Evolutionary conservation across 1,140 invertebrate genomes (phyloP), one percentile per base, ranked within the genome.

Genomic region (Zaprionus gabonicus): DNA sequence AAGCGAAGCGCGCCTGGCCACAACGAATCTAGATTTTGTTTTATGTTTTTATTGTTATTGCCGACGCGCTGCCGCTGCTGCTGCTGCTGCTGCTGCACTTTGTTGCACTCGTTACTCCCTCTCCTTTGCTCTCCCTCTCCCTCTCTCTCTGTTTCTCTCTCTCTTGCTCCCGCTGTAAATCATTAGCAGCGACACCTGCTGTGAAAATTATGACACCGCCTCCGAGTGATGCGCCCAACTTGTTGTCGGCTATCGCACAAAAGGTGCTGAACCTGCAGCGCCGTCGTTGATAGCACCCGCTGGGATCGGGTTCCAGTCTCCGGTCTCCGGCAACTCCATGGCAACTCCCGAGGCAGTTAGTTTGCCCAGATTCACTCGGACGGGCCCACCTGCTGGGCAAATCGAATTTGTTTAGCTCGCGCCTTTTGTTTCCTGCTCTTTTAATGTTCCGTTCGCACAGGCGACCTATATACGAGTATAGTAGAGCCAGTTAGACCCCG

Each of bases 191-290:
- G 81, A 84, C 91, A 91, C 91, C 91, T 92, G 91, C 91, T 92
- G 91, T 91, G 91, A 92, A 92, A 92, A 92, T 92, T 91, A 92
- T 92, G 91, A 91, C 86, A 92, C 91, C 91, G 91, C 85, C 91
- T 91, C 86, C 80, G 73, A 80, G 90, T 82, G 90, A 84, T 85
- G 82, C 80, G 55, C 65, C 41, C 87, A 82, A 85, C 87, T 83
- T 85, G 82, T 79, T 55, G 51, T 55, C 75, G 76, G 49, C 78
- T 83, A 83, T 83, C 78, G 65, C 66, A 77, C 59, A 76, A 81
- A 81, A 88, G 78, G 84, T 90, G 85, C 78, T 80, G 74, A 83
- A 88, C 78, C 84, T 83, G 81, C 84, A 81, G 84, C 74, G 69
- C 67, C 78, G 66, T 73, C 73, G 78, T 71, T 88, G 81, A 88